Percentiles rank a stretch among this genome's conserved stretches.
Conservation (phyloP, 64 coral and sea anemone species). For the Stylophora pistillata region DNA sequence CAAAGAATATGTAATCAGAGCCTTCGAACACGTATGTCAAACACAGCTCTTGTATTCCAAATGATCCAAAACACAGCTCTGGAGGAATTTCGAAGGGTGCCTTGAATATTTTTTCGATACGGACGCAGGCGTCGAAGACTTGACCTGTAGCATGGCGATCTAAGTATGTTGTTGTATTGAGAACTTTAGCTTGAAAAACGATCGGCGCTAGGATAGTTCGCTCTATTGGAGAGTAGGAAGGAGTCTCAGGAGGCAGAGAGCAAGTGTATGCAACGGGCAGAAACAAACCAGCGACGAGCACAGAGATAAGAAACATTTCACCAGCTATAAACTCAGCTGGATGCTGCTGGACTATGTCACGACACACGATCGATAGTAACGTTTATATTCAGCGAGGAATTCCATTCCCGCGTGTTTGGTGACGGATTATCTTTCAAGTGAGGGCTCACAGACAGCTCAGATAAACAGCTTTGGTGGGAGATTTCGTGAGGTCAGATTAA, state of each 20-base stretch:
- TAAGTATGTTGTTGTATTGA: slow-evolving; percentile 49
- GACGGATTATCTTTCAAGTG: not conserved
- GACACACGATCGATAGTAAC: slow-evolving; percentile 4
- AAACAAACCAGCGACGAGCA: not conserved
- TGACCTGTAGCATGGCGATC: not conserved
- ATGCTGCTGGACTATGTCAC: not conserved
- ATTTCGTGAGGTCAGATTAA: not conserved
- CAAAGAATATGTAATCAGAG: slow-evolving; percentile 69
- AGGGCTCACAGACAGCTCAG: not conserved
- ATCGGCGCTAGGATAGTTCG: slow-evolving; percentile 75
- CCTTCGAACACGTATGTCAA: slow-evolving; percentile 39
- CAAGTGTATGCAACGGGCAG: slow-evolving; percentile 45
- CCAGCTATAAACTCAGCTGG: not conserved
- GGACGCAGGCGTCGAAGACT: slow-evolving; percentile 69
- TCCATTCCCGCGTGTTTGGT: not conserved
- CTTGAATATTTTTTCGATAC: slow-evolving; percentile 52
- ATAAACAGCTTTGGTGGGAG: not conserved
- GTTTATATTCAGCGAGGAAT: not conserved
- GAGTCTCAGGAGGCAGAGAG: slow-evolving; percentile 37
- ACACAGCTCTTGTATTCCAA: slow-evolving; percentile 69
- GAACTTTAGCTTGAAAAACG: slow-evolving; percentile 70
- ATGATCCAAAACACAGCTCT: slow-evolving; percentile 69
- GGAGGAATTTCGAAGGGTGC: slow-evolving; percentile 29
- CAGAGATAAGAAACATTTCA: slow-evolving; percentile 40
- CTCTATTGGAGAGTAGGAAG: slow-evolving; percentile 53